Base-by-base conservation (phyloP, 2,113 vertebrate genomes). In the Megaleporinus macrocephalus region DNA sequence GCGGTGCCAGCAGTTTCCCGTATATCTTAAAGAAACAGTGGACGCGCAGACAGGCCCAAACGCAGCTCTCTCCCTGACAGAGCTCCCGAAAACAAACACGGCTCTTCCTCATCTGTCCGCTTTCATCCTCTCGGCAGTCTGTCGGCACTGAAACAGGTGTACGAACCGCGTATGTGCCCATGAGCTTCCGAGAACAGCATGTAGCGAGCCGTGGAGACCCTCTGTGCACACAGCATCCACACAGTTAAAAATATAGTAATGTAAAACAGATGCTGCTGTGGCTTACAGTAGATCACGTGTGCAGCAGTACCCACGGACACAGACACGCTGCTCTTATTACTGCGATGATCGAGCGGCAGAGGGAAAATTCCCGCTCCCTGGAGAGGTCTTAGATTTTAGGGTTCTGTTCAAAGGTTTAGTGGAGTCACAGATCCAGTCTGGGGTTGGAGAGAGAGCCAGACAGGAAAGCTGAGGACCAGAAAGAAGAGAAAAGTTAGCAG, bases 241-340 rank as follows among this genome's bases (percentile, higher is more conserved):
- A 83, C 9, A 55, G 68, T 66, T 70, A 81, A 79, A 76, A 82
- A 75, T 57, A 75, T 55, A 41, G 73, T 65, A 79, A 92, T 88
- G 87, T 84, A 26, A 87, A 90, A 78, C 93, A 92, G 89, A 92
- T 93, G 91, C 85, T 62, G 76, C 80, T 82, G 69, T 16, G 75
- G 83, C 81, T 81, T 62, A 89, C 87, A 87, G 76, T 29, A n/a
- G 53, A 61, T 57, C 65, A 47, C 62, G 36, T 26, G 55, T 36
- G 27, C 36, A 47, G 26, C 33, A 53, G 69, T 51, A 20, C n/a
- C 6, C 29, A 51, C 47, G 26, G 61, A 68, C 61, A 61, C 20
- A 30, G 29, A 65, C 22, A 55, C 53, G 33, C 1, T 57, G 59
- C 80, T 82, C 81, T 22, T 26, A 62, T 36, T 57, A 53, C 51